A percentile compares a stretch with the other conserved stretches of the same genome.
phyloP scores from a whole-genome alignment of 2,113 vertebrate species.

The Archilochus colubris region DNA sequence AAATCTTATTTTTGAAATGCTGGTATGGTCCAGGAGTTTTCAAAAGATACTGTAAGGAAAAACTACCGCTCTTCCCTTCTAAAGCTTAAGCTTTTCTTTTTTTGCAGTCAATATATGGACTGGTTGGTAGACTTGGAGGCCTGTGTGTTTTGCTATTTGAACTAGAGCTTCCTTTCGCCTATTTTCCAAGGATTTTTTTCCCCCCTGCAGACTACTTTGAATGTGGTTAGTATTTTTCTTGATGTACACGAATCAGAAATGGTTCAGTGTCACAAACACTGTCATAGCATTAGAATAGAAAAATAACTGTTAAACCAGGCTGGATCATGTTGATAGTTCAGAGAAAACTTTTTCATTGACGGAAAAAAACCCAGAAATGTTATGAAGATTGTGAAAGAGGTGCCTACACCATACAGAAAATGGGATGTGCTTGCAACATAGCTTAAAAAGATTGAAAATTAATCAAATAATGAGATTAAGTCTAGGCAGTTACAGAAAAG shows the following conservation, averaged over 20 bases:
- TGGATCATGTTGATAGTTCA: neutral
- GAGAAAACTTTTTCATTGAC: neutral
- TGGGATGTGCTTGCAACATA: neutral
- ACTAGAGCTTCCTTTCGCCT: neutral
- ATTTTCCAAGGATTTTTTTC: neutral
- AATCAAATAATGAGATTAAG: neutral
- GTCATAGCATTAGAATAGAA: neutral
- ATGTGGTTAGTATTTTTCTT: neutral
- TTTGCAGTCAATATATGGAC: neutral
- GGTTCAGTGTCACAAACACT: constrained; percentile 1
- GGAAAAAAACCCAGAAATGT: neutral
- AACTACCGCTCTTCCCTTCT: neutral
- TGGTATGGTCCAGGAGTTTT: neutral
- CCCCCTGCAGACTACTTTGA: neutral
- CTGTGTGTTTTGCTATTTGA: neutral
- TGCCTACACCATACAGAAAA: neutral
- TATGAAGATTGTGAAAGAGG: neutral
- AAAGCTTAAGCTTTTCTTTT: neutral
- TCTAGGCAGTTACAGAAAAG: neutral
- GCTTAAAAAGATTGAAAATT: neutral
- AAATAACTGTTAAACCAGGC: neutral
- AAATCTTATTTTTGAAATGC: neutral
- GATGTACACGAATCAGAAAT: constrained; percentile 5
- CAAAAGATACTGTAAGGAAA: neutral
- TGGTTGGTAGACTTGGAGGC: neutral